These are phyloP conservation scores for Oreamnos americanus DNA, from an alignment of 2,113 vertebrate species.

Conservation along the genomic window DNA sequence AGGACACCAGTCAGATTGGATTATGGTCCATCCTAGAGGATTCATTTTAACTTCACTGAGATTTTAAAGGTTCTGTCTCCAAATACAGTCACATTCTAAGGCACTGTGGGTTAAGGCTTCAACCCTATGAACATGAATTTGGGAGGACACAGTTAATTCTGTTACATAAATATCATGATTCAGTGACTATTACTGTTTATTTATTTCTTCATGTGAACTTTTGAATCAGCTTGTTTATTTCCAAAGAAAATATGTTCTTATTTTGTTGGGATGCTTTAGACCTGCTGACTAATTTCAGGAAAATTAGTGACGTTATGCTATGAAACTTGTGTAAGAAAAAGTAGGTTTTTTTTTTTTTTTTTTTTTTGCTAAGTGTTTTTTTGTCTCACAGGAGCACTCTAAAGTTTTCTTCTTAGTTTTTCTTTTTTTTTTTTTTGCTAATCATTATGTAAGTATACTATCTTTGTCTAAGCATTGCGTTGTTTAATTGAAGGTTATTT, in stretches of 20 bases:
- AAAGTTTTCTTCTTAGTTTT: background rate
- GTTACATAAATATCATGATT: background rate
- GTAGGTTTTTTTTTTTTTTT: background rate
- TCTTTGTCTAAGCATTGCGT: background rate
- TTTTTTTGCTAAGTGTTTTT: background rate
- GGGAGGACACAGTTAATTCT: background rate
- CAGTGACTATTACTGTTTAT: background rate
- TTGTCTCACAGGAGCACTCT: background rate
- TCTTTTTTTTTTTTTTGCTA: slow-evolving; percentile 1
- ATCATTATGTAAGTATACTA: background rate
- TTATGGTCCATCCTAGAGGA: background rate
- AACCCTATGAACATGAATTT: background rate
- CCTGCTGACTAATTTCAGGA: background rate
- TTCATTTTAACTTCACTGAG: background rate
- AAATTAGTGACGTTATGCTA: background rate
- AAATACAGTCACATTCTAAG: background rate
- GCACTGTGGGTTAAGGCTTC: background rate
- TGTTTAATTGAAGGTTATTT: background rate
- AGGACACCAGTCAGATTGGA: background rate
- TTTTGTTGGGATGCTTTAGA: background rate
- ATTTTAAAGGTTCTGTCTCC: background rate
- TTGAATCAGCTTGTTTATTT: background rate
- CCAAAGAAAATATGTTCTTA: background rate
- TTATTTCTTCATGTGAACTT: background rate
- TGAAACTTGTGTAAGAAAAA: background rate